phyloP scores from a whole-genome alignment of 2,888 invertebrate genomes.

The Synergus umbraculus region DNA sequence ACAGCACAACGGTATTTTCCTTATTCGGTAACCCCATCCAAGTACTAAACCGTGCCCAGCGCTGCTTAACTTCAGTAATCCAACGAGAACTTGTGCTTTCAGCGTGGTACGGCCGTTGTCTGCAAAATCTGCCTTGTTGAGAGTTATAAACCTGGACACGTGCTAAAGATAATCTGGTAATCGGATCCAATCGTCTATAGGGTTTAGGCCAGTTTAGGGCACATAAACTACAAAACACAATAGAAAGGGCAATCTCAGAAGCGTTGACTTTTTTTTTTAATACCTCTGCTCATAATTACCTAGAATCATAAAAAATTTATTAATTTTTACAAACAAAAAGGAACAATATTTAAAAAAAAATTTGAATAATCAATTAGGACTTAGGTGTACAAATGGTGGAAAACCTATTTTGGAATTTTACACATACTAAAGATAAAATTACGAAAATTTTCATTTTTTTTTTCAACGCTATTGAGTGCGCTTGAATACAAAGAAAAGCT shows the following conservation, averaged over 20 bases:
- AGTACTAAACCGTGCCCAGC: no score
- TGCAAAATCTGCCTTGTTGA: neutral
- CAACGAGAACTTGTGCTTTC: no score
- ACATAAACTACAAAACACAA: slow-evolving; percentile 5
- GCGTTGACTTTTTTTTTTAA: neutral
- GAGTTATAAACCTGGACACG: slow-evolving; percentile 14
- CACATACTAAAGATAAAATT: no score
- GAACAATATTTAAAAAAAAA: neutral
- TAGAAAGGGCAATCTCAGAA: neutral
- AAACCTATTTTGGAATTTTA: neutral
- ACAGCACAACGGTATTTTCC: no score
- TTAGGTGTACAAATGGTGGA: no score
- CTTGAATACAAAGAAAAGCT: no score
- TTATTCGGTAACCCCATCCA: no score
- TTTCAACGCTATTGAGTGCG: neutral
- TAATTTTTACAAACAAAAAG: neutral
- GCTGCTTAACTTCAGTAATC: no score
- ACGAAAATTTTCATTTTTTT: no score
- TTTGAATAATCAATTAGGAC: neutral
- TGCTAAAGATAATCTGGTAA: slow-evolving; percentile 34
- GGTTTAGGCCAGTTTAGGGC: slow-evolving; percentile 24
- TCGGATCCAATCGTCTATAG: slow-evolving; percentile 13
- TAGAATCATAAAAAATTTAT: neutral
- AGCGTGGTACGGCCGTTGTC: no score
- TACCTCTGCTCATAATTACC: neutral